Evolutionary conservation across 2,113 vertebrate species (phyloP), one percentile per base, ranked within the genome.

Genomic region (Malaclemys terrapin): DNA sequence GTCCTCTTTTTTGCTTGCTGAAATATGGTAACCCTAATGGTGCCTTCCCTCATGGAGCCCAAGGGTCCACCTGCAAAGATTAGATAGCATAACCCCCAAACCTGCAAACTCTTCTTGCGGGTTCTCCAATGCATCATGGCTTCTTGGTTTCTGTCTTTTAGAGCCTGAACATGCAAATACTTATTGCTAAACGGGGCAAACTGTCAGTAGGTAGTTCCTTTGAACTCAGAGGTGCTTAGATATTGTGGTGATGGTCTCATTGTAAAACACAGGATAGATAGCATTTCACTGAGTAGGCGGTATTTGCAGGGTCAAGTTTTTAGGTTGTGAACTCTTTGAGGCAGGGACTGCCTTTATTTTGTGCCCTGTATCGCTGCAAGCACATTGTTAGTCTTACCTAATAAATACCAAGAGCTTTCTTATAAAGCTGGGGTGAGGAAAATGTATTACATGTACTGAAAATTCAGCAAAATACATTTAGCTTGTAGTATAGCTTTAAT

Each of bases 401-500:
- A 94, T 87, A 94, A 91, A 45, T 50, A 69, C n/a, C 84, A 31
- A 38, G 19, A 25, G 49, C 22, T 2, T 90, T 42, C 88, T 94
- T 20, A 53, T 81, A 53, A 19, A 14, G 29, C 29, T 92, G 82
- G 59, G 92, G 57, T 65, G 57, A 90, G 45, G n/a, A 47, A 96
- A 89, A 42, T 24, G 24, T 85, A 35, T 10, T 85, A 35, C 31
- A 86, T 91, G 6, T 85, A 31, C 47, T 84, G 86, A 96, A 89
- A 91, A 57, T 38, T 78, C 62, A 93, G 84, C 72, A 20, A 89
- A 91, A 93, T 89, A 82, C 72, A 29, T 53, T 88, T 54, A 95
- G 80, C 82, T 89, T 25, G 2, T 62, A 79, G 57, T 52, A 24
- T 53, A 49, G 75, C 82, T 90, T 93, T 93, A 83, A 84, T 85